A percentile compares a stretch with the other conserved stretches of the same genome.
Conservation (phyloP, 1,140 invertebrate genomes). For the Drosophila jambulina region DNA sequence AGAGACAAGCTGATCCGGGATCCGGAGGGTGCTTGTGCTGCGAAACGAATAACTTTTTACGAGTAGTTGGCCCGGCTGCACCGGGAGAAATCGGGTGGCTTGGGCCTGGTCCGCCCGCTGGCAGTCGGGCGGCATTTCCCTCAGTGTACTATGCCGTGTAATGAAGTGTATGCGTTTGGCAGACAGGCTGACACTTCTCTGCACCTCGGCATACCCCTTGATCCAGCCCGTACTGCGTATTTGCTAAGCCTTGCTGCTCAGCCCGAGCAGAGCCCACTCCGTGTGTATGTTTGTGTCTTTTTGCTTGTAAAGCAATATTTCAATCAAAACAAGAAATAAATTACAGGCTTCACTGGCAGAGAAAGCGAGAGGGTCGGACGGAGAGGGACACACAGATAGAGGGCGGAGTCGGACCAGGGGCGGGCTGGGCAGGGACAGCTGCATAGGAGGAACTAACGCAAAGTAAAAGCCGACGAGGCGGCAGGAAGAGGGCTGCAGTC, state of each 20-base stretch:
- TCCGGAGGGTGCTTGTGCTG: slow-evolving; percentile 35
- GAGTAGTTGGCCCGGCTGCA: slow-evolving; percentile 36
- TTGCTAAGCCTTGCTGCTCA: slow-evolving; percentile 60
- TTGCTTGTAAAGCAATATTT: slow-evolving; percentile 84
- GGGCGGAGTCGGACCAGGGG: background rate
- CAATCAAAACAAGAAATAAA: slow-evolving; percentile 84
- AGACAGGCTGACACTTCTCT: slow-evolving; percentile 66
- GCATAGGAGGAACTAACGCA: slow-evolving; percentile 45
- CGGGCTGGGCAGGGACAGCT: slow-evolving; percentile 12
- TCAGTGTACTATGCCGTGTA: slow-evolving; percentile 54
- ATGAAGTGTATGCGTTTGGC: slow-evolving; percentile 74
- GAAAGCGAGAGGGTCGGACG: slow-evolving; percentile 39
- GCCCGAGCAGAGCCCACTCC: slow-evolving; percentile 14
- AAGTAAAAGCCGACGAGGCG: slow-evolving; percentile 56
- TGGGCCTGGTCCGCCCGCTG: background rate
- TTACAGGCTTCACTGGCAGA: slow-evolving; percentile 80
- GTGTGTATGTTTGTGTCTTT: slow-evolving; percentile 70
- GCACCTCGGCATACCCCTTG: slow-evolving; percentile 10
- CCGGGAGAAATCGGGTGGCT: slow-evolving; percentile 20
- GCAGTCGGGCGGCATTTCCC: slow-evolving; percentile 12
- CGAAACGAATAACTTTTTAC: slow-evolving; percentile 66
- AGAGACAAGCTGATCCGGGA: slow-evolving; percentile 31
- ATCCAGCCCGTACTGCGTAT: slow-evolving; percentile 63
- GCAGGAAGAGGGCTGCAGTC: slow-evolving; percentile 54
- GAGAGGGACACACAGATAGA: slow-evolving; percentile 4